phyloP scores from a whole-genome alignment of 2,888 invertebrate species.

The Catocala nupta region DNA sequence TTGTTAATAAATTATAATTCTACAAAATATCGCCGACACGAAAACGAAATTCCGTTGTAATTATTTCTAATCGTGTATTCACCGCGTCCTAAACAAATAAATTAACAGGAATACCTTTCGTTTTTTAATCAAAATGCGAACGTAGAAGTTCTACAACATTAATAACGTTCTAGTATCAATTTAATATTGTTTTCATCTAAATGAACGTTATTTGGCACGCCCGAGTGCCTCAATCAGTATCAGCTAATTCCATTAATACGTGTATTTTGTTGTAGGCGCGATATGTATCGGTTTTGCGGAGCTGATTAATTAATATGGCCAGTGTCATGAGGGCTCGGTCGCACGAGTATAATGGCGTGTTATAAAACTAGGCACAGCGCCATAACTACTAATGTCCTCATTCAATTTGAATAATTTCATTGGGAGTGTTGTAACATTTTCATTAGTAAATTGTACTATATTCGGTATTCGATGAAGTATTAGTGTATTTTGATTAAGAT shows the following conservation, averaged over 20 bases:
- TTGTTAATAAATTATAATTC: neutral
- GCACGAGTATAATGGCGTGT: conserved; percentile 23
- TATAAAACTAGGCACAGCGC: conserved; percentile 27
- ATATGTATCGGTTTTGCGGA: conserved; percentile 30
- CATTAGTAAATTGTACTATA: conserved; percentile 10
- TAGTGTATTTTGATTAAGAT: no score
- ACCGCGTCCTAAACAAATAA: conserved; percentile 13
- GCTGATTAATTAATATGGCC: conserved; percentile 40
- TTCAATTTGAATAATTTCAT: conserved; percentile 15
- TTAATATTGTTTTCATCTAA: conserved; percentile 34
- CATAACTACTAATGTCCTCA: conserved; percentile 1
- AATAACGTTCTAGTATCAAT: conserved; percentile 29
- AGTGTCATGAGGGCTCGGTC: conserved; percentile 17
- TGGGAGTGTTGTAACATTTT: conserved; percentile 7
- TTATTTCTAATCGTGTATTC: conserved; percentile 11
- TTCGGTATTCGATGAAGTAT: neutral
- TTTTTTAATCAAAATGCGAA: conserved; percentile 8
- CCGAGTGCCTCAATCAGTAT: conserved; percentile 51
- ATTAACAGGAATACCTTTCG: conserved; percentile 8
- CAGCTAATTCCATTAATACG: conserved; percentile 51
- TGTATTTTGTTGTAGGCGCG: conserved; percentile 38
- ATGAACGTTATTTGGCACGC: conserved; percentile 45
- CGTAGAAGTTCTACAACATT: neutral
- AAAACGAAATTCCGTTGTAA: conserved; percentile 7
- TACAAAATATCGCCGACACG: neutral